Percentiles rank a stretch among this genome's conserved stretches.
Evolutionary conservation across 2,888 invertebrate genomes (phyloP).

Genomic region (Cyclophora punctaria): DNA sequence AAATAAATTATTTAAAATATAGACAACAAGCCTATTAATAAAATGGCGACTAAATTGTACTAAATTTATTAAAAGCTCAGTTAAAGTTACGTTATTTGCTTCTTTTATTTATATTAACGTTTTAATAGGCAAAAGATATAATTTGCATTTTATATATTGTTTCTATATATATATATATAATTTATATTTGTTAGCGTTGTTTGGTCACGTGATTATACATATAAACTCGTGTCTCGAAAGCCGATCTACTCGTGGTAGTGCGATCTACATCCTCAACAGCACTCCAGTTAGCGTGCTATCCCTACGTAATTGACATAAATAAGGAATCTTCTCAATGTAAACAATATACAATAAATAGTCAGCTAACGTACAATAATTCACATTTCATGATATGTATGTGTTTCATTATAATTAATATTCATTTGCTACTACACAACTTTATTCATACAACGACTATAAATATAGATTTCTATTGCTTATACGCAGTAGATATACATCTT

Average conservation of each 20-base stretch:
- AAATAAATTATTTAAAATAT: too few relatives aligned
- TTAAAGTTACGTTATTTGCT: constrained; percentile 4
- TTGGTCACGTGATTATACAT: constrained; percentile 15
- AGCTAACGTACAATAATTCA: constrained; percentile 50
- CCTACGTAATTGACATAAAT: constrained; percentile 71
- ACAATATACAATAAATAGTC: constrained; percentile 35
- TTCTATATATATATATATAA: background rate
- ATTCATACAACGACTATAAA: constrained; percentile 39
- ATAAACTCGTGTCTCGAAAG: background rate
- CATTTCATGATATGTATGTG: constrained; percentile 63
- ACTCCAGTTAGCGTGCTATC: constrained; percentile 32
- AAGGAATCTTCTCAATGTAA: constrained; percentile 59
- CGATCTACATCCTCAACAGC: constrained; percentile 31
- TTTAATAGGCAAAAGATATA: constrained; percentile 2
- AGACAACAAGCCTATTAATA: constrained; percentile 1
- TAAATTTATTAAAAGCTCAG: constrained; percentile 4
- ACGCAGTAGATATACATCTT: constrained; percentile 11
- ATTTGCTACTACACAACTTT: constrained; percentile 24
- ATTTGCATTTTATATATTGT: constrained; percentile 7
- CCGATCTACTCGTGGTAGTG: constrained; percentile 17
- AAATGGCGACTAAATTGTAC: constrained; percentile 14
- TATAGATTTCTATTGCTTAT: constrained; percentile 40
- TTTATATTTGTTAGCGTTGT: background rate
- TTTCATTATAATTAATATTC: constrained; percentile 36
- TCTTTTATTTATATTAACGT: background rate